Evolutionary conservation across 2,113 vertebrate genomes (phyloP).

Genomic region (Triplophysa rosa): DNA sequence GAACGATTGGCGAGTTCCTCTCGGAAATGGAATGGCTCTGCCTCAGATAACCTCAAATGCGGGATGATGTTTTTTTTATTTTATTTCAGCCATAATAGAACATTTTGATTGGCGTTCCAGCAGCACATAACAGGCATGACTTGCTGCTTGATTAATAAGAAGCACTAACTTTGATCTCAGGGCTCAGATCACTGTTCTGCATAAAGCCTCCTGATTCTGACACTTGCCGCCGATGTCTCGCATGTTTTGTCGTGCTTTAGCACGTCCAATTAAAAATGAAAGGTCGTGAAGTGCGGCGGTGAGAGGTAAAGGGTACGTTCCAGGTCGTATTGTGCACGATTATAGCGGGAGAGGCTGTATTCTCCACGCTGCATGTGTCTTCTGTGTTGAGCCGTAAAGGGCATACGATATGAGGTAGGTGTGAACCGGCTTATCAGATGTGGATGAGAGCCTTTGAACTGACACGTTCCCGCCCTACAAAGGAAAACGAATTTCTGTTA

Average conservation of each 20-base stretch:
- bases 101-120: constrained; percentile 47
- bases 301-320: not conserved
- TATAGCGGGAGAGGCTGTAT: not conserved
- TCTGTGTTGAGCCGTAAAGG: constrained; percentile 59
- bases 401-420: constrained; percentile 43
- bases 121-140: constrained; percentile 49
- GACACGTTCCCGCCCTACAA: constrained; percentile 56
- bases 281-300: not conserved
- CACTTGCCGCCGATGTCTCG: not conserved
- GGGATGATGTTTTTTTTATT: not conserved
- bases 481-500: constrained; percentile 54
- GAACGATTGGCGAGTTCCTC: constrained; percentile 32
- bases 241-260: not conserved
- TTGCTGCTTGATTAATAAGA: constrained; percentile 59
- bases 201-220: not conserved
- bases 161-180: constrained; percentile 62
- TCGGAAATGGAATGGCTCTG: constrained; percentile 15
- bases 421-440: not conserved
- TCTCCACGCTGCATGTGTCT: constrained; percentile 19
- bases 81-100: constrained; percentile 2
- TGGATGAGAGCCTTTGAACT: constrained; percentile 63
- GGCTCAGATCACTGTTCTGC: constrained; percentile 29
- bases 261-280: constrained; percentile 44
- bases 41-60: constrained; percentile 50
- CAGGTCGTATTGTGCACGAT: not conserved